Conservation (phyloP, 2,797 vertebrate species). For the Columba guinea region DNA sequence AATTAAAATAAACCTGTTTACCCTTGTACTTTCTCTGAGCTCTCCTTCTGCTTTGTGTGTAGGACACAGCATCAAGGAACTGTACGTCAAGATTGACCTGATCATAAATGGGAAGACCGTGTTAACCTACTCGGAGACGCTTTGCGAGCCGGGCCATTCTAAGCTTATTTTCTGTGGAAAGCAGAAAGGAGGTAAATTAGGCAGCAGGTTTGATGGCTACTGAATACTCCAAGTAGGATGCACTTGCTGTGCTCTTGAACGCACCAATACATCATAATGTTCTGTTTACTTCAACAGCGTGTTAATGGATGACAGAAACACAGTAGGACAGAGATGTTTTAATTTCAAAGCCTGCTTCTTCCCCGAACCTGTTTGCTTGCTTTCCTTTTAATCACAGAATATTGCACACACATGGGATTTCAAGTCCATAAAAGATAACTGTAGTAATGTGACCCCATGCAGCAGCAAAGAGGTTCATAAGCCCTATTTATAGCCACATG, state of each 20-base stretch:
- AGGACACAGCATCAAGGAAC: slow-evolving; percentile 71
- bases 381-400: slow-evolving; percentile 26
- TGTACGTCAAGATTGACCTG: slow-evolving; percentile 39
- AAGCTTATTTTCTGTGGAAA: slow-evolving; percentile 77
- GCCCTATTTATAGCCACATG: neutral
- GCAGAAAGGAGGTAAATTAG: slow-evolving; percentile 81
- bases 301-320: slow-evolving; percentile 32
- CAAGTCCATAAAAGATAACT: neutral
- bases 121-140: slow-evolving; percentile 40
- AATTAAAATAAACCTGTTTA: neutral
- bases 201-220: neutral
- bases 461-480: neutral
- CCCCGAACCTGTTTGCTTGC: neutral
- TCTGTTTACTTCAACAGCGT: slow-evolving; percentile 13
- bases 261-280: neutral
- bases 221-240: slow-evolving; percentile 12
- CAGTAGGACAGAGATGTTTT: slow-evolving; percentile 4
- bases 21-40: neutral
- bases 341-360: neutral
- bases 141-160: slow-evolving; percentile 58
- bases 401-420: neutral
- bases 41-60: neutral
- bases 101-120: slow-evolving; percentile 28
- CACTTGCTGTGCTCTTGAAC: neutral
- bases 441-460: neutral